Conservation (phyloP, 2,113 vertebrate species). For the Jacana jacana region DNA sequence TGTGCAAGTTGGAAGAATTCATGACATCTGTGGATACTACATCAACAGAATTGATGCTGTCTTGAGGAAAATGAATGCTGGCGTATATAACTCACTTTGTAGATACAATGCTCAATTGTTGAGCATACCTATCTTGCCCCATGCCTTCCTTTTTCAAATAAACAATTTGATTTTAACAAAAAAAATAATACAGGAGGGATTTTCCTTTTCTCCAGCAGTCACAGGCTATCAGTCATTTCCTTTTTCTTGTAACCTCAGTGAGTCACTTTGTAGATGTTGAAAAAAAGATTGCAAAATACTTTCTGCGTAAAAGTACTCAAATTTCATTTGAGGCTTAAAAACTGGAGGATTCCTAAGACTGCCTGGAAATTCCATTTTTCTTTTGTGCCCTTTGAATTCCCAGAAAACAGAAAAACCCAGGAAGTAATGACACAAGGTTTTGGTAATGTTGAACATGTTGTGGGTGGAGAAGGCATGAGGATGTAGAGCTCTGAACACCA, state of each 20-base stretch:
- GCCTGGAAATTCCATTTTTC: background rate
- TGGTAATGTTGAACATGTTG: background rate
- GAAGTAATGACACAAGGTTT: background rate
- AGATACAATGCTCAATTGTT: background rate
- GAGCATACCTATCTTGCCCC: background rate
- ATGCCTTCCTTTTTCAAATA: background rate
- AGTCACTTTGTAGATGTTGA: background rate
- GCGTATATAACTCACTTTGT: background rate
- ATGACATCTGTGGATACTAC: background rate
- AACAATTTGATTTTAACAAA: background rate
- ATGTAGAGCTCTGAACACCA: background rate
- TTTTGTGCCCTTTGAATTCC: background rate
- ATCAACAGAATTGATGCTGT: background rate
- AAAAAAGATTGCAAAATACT: conserved; percentile 21
- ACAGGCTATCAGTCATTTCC: background rate
- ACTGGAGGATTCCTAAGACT: background rate
- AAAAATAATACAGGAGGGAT: background rate
- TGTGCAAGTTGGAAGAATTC: background rate
- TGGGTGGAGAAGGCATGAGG: background rate
- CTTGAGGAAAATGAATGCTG: background rate
- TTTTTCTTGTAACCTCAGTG: background rate
- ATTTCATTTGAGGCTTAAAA: background rate
- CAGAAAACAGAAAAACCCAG: background rate
- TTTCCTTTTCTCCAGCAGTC: background rate
- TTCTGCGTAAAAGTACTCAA: background rate